phyloP scores from a whole-genome alignment of 2,888 invertebrate genomes.

The Iphiclides podalirius region DNA sequence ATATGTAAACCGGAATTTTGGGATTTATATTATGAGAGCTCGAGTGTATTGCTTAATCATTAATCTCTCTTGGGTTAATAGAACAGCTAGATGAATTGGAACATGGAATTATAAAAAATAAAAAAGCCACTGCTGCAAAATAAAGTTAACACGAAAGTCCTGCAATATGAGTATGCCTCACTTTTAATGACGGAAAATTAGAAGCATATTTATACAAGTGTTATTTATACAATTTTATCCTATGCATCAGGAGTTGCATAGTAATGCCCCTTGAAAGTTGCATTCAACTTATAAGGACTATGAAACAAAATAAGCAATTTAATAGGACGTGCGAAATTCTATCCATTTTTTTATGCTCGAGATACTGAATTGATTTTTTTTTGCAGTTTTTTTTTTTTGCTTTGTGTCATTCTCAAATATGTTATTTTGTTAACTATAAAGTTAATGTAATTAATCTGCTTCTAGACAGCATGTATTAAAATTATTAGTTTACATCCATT shows the following conservation, averaged over 20 bases:
- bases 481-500: constrained; percentile 15
- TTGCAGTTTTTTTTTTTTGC: constrained; percentile 5
- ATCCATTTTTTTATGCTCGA: background rate
- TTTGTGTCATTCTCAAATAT: constrained; percentile 12
- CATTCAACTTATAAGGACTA: constrained; percentile 3
- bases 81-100: constrained; percentile 63
- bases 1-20: constrained; percentile 64
- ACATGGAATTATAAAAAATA: constrained; percentile 31
- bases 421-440: constrained; percentile 15
- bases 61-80: constrained; percentile 40
- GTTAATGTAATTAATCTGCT: constrained; percentile 13
- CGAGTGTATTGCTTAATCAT: constrained; percentile 61
- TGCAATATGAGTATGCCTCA: constrained; percentile 22
- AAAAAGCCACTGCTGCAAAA: constrained; percentile 42
- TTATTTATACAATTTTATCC: constrained; percentile 16
- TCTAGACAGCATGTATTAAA: constrained; percentile 13
- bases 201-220: constrained; percentile 19
- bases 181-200: constrained; percentile 11
- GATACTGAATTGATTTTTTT: background rate
- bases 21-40: constrained; percentile 66
- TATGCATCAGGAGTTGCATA: constrained; percentile 12
- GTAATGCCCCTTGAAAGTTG: constrained; percentile 4
- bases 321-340: background rate
- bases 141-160: constrained; percentile 27
- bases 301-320: background rate